A percentile compares a stretch with the other conserved stretches of the same genome.
Conservation (phyloP, 1,140 invertebrate species). For the Pararge aegeria region DNA sequence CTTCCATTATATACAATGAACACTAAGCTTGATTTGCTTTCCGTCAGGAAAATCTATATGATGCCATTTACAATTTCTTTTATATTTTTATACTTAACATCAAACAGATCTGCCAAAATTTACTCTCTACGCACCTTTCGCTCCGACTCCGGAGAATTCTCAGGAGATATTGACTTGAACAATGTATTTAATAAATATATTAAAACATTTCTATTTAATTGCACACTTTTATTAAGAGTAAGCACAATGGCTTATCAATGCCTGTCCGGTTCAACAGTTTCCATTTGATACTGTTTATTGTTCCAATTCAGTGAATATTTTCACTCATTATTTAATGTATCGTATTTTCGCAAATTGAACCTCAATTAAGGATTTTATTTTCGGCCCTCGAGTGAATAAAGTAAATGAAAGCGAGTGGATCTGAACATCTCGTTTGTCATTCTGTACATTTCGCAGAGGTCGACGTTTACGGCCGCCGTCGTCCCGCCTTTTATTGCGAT, state of each 20-base stretch:
- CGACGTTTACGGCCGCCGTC: slow-evolving; percentile 8
- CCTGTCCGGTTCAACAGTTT: neutral
- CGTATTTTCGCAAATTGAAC: slow-evolving; percentile 5
- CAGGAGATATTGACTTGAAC: too few species aligned
- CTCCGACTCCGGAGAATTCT: too few species aligned
- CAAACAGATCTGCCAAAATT: too few species aligned
- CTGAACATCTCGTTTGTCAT: slow-evolving; percentile 18
- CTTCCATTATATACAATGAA: too few species aligned
- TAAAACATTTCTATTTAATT: too few species aligned
- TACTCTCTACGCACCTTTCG: too few species aligned
- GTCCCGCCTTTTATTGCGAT: slow-evolving; percentile 9
- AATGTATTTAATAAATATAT: too few species aligned
- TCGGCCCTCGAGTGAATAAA: slow-evolving; percentile 6
- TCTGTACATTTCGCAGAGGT: slow-evolving; percentile 10
- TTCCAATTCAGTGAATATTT: slow-evolving; percentile 1
- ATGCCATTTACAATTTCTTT: too few species aligned
- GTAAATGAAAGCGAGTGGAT: slow-evolving; percentile 16
- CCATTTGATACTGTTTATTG: neutral
- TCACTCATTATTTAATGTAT: slow-evolving; percentile 2
- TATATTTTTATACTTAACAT: too few species aligned
- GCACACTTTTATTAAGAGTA: too few species aligned
- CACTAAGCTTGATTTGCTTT: too few species aligned
- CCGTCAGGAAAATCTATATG: too few species aligned
- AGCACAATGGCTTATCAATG: neutral
- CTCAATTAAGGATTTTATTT: slow-evolving; percentile 14